Evolutionary conservation across 1,140 invertebrate species (phyloP).

Genomic region (Hyles euphorbiae): DNA sequence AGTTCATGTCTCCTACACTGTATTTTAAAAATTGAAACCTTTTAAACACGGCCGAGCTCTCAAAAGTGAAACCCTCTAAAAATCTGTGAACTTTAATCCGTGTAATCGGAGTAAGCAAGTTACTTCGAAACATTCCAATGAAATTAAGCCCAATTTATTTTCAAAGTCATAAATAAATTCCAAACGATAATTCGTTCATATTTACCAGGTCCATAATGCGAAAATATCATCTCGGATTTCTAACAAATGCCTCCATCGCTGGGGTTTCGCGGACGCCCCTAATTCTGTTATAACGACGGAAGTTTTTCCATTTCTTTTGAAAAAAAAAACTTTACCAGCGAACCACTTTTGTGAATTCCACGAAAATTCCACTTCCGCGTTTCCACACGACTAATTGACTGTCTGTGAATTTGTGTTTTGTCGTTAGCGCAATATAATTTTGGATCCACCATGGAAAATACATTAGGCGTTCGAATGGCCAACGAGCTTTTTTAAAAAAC

Average conservation of each 20-base stretch:
- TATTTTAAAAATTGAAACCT: no score
- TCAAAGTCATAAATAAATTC: no score
- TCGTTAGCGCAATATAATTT: no score
- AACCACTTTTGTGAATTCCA: slow-evolving; percentile 42
- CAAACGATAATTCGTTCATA: no score
- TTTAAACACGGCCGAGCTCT: no score
- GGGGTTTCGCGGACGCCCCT: slow-evolving; percentile 27
- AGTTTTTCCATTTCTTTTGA: slow-evolving; percentile 59
- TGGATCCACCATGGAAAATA: no score
- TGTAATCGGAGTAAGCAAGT: no score
- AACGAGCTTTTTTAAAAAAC: no score
- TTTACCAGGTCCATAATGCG: slow-evolving; percentile 14
- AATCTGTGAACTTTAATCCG: no score
- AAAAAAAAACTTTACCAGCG: slow-evolving; percentile 31
- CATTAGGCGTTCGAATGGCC: no score
- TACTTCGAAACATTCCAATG: background rate
- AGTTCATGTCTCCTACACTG: no score
- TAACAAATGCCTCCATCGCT: slow-evolving; percentile 27
- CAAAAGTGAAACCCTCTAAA: no score
- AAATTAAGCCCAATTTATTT: slow-evolving; percentile 3
- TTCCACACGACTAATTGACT: slow-evolving; percentile 31
- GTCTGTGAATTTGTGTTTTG: slow-evolving; percentile 13
- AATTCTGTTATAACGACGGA: slow-evolving; percentile 60
- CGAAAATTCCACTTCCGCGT: slow-evolving; percentile 25
- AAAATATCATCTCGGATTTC: slow-evolving; percentile 24